phyloP scores from a whole-genome alignment of 2,888 invertebrate genomes.

The Pheosia tremula region DNA sequence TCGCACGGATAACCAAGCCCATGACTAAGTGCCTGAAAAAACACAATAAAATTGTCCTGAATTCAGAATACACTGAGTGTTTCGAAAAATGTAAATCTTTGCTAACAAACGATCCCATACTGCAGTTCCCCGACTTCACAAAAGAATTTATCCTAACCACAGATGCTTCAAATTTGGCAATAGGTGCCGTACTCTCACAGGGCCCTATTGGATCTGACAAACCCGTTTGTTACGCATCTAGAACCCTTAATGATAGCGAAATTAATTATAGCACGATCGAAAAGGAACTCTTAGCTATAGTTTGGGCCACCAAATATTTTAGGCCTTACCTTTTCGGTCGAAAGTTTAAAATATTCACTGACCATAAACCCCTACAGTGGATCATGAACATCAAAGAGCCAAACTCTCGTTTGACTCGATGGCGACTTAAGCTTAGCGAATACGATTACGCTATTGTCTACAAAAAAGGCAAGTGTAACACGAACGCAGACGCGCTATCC shows the following conservation, averaged over 20 bases:
- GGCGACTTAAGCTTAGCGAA: constrained; percentile 38
- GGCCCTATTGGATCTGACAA: constrained; percentile 14
- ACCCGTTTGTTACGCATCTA: constrained; percentile 15
- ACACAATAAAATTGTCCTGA: constrained; percentile 17
- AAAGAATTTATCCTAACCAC: constrained; percentile 37
- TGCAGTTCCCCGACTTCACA: constrained; percentile 50
- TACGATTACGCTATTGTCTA: constrained; percentile 27
- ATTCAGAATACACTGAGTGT: constrained; percentile 25
- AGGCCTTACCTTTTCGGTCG: constrained; percentile 47
- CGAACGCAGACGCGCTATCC: constrained; percentile 29
- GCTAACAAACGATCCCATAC: constrained; percentile 39
- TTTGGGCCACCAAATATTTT: constrained; percentile 41
- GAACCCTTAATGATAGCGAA: constrained; percentile 43
- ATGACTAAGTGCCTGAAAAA: constrained; percentile 33
- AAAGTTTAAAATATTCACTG: constrained; percentile 52
- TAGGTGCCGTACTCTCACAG: constrained; percentile 38
- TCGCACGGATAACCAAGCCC: constrained; percentile 31
- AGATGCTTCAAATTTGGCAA: constrained; percentile 45
- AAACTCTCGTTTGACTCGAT: constrained; percentile 43
- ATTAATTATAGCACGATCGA: constrained; percentile 39
- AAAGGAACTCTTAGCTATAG: constrained; percentile 49
- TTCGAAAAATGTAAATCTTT: constrained; percentile 32
- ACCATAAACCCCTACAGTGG: constrained; percentile 53
- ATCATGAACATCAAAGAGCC: constrained; percentile 46
- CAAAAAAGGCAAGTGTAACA: constrained; percentile 23